Percentiles rank a stretch among this genome's conserved stretches.
Evolutionary conservation across 1,140 invertebrate species (phyloP).

Genomic region (Hycleus cichorii): DNA sequence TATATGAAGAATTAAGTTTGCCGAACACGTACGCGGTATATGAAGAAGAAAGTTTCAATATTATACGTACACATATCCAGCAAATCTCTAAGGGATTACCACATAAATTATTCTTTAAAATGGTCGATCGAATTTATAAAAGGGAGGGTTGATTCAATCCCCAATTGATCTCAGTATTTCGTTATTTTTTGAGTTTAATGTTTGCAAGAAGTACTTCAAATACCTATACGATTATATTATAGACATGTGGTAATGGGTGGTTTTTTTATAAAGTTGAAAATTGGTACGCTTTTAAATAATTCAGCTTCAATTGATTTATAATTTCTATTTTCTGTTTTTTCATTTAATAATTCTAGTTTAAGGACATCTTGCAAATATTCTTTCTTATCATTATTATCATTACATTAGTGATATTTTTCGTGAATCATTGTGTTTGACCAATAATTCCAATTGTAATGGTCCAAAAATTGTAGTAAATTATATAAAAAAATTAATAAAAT

Average conservation of each 20-base stretch:
- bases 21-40: constrained; percentile 71
- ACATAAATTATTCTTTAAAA: constrained; percentile 73
- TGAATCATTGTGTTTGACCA: too few relatives aligned
- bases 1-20: constrained; percentile 75
- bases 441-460: too few relatives aligned
- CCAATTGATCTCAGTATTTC: background rate
- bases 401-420: too few relatives aligned
- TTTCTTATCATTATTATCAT: too few relatives aligned
- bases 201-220: constrained; percentile 1
- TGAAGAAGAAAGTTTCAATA: constrained; percentile 79
- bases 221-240: constrained; percentile 3
- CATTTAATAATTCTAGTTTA: too few relatives aligned
- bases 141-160: constrained; percentile 45
- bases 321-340: too few relatives aligned
- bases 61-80: constrained; percentile 76
- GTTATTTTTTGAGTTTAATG: too few relatives aligned
- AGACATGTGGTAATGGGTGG: background rate
- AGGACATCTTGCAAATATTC: too few relatives aligned
- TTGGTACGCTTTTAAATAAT: too few relatives aligned
- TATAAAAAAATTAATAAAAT: too few relatives aligned
- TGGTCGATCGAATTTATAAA: constrained; percentile 73
- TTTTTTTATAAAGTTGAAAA: background rate
- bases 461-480: too few relatives aligned
- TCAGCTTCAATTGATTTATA: too few relatives aligned
- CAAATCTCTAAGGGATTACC: constrained; percentile 76